Evolutionary conservation across 2,888 invertebrate genomes (phyloP), one percentile per base, ranked within the genome.

Genomic region (Acleris literana): DNA sequence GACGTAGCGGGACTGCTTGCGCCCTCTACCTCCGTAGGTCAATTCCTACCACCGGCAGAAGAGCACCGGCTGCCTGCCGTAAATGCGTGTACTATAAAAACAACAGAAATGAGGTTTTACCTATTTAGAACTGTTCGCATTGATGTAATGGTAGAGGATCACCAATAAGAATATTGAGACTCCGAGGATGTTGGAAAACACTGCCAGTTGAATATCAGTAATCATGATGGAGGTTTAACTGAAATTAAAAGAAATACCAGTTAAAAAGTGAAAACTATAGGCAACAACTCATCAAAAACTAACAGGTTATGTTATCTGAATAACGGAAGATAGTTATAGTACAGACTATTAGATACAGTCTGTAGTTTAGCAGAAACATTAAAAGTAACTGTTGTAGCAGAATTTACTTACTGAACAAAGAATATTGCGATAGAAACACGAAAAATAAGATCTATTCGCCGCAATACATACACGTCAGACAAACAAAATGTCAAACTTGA

Each of bases 111-210:
- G 39, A 39, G 39, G 2, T 64, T 66, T 73, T 66, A 63, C 70
- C 81, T 81, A 94, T 87, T 94, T 95, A 1, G 94, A 91, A 79
- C 95, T 95, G 82, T 97, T 98, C 0, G 97, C 98, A 74, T 97
- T 96, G 62, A 99, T 97, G 83, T 99, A 99, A 83, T 99, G 99
- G 84, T 98, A 99, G 2, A 99, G 93, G 57, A 99, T 98, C n/a
- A 99, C 99, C 74, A 99, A 90, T 59, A 99, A 94, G 81, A 99
- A 97, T 48, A 97, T 93, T 0, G 97, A 96, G 3, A 99, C 98
- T 72, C 99, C 99, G 72, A 99, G 91, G 71, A 98, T 96, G 88
- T 99, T 99, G 73, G 98, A 97, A 92, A 99, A 98, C 66, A 99
- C 96, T 0, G 99, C 98, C 74, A 99, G 91, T 89, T 99, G 99